These are phyloP conservation scores for Formica aserva DNA, from an alignment of 2,888 invertebrate species.

Conservation along the genomic window DNA sequence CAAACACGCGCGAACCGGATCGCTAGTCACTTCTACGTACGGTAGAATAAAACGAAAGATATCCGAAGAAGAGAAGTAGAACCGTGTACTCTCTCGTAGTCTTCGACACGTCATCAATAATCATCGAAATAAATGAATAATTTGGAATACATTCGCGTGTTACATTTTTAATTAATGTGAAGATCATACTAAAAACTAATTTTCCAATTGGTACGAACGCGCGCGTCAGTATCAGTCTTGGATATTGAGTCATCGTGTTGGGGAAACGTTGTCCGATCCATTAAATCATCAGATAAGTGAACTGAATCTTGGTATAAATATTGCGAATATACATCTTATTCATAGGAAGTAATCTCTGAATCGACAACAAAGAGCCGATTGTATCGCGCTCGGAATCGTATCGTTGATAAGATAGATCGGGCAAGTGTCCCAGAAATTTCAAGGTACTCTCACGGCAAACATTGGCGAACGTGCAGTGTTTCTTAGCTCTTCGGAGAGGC, in stretches of 20 bases:
- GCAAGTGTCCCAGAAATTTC: constrained; percentile 8
- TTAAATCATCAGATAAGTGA: background rate
- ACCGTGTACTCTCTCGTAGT: constrained; percentile 42
- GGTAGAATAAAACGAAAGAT: constrained; percentile 26
- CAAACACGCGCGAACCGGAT: constrained; percentile 45
- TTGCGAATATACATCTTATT: background rate
- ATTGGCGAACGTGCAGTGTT: constrained; percentile 42
- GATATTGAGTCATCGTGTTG: background rate
- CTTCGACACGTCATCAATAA: background rate
- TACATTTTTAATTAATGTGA: background rate
- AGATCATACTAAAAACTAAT: background rate
- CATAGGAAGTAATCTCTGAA: background rate
- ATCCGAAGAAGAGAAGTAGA: constrained; percentile 29
- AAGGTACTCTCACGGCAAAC: constrained; percentile 50
- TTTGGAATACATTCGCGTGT: background rate
- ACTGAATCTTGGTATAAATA: background rate
- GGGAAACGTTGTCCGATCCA: background rate
- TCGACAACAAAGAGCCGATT: background rate
- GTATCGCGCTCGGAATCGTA: background rate
- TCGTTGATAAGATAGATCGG: constrained; percentile 62
- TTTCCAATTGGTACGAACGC: background rate
- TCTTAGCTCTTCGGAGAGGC: constrained; percentile 18
- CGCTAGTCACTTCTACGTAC: constrained; percentile 11
- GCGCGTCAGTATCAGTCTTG: background rate
- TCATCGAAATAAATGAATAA: background rate